Percentiles rank a stretch among this genome's conserved stretches.
Evolutionary conservation across 1,140 invertebrate genomes (phyloP).

Genomic region (Drosophila kikkawai): DNA sequence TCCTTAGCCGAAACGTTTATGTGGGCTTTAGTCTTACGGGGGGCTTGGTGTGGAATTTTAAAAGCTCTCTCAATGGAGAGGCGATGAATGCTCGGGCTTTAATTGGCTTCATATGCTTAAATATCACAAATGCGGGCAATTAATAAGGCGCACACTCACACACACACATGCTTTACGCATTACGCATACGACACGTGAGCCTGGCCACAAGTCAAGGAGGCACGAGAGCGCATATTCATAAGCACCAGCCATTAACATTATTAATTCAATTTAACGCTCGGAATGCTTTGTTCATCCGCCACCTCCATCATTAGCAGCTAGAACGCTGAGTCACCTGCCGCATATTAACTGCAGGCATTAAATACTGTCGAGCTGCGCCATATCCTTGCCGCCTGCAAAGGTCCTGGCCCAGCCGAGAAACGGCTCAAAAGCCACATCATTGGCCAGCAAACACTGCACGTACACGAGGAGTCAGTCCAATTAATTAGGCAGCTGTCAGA

Average conservation of each 20-base stretch:
- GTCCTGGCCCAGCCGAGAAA: constrained; percentile 2
- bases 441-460: constrained; percentile 42
- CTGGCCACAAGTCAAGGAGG: constrained; percentile 55
- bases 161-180: constrained; percentile 10
- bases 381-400: constrained; percentile 45
- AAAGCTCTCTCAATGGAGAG: constrained; percentile 26
- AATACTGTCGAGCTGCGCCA: constrained; percentile 55
- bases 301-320: constrained; percentile 64
- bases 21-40: constrained; percentile 10
- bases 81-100: constrained; percentile 37
- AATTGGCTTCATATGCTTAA: constrained; percentile 60
- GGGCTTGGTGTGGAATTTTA: constrained; percentile 57
- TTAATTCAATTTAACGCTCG: constrained; percentile 83
- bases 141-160: constrained; percentile 58
- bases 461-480: constrained; percentile 59
- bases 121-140: constrained; percentile 68
- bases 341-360: constrained; percentile 82
- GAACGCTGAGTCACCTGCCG: constrained; percentile 71
- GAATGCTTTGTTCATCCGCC: constrained; percentile 76
- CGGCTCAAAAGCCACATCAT: constrained; percentile 43
- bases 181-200: constrained; percentile 55
- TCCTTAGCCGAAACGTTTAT: constrained; percentile 28
- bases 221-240: constrained; percentile 65
- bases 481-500: constrained; percentile 65
- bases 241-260: constrained; percentile 74